Evolutionary conservation across 2,113 vertebrate genomes (phyloP), one percentile per base, ranked within the genome.

Genomic region (Anhinga anhinga): DNA sequence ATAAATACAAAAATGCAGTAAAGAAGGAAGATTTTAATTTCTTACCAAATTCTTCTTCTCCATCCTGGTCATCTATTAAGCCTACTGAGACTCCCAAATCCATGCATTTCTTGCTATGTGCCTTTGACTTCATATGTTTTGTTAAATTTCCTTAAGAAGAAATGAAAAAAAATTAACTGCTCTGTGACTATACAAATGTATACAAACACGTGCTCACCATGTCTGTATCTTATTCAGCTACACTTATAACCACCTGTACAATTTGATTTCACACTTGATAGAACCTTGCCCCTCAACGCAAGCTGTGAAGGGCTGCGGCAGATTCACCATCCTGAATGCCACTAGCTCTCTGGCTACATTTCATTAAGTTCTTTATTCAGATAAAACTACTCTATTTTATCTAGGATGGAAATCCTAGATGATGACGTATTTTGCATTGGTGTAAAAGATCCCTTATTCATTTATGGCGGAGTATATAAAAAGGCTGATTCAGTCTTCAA

Each of bases 91-190:
- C 98, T 69, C 99, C 99, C 98, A 99, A 98, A 98, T 99, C 99
- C 98, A 99, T 97, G 98, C 99, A 99, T 85, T 99, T 99, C 98
- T 99, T 99, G 98, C 99, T 99, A 98, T 99, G 99, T 94, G 99
- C 99, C 98, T 99, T 99, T 97, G 99, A 99, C 96, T 99, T 99
- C 99, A 99, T 99, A 97, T 99, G 99, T 96, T 99, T 99, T 96
- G 99, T 99, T 98, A 99, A 98, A 97, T 99, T 99, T 96, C 99
- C 99, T 99, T 90, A 94, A 97, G 87, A 76, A 85, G 97, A 95
- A 82, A 50, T 7, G 12, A 59, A 34, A 77, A 77, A 27, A 73
- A 62, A 44, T 36, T 20, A 85, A 55, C 13, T 78, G 44, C 40
- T 88, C 74, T 87, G 82, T 71, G 32, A 63, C 79, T 69, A 56